These are phyloP conservation scores for Rhadina sibilatrix DNA, from an alignment of 2,113 vertebrate species.

Conservation along the genomic window DNA sequence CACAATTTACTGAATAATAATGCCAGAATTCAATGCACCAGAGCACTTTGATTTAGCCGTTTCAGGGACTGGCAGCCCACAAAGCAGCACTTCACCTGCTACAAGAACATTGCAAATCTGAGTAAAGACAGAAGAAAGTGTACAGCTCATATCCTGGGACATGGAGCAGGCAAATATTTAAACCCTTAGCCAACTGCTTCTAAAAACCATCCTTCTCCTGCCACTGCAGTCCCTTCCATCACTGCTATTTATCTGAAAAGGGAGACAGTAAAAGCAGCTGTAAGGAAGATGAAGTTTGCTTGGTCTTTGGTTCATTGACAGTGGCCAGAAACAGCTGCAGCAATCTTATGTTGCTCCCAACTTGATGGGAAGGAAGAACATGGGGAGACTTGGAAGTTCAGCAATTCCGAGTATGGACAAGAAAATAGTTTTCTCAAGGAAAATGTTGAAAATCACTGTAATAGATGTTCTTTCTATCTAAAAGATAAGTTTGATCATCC, in stretches of 20 bases:
- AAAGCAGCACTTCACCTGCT: constrained; percentile 38
- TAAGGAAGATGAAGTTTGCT: neutral
- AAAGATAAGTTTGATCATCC: neutral
- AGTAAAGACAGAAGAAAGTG: neutral
- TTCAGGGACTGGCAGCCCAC: constrained; percentile 9
- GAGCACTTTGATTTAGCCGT: constrained; percentile 43
- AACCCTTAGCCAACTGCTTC: neutral
- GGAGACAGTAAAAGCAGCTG: neutral
- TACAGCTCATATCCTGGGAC: neutral
- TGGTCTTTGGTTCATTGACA: neutral
- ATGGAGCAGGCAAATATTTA: neutral
- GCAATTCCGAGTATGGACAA: neutral
- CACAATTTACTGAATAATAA: constrained; percentile 22
- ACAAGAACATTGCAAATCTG: constrained; percentile 6
- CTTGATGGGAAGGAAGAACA: neutral
- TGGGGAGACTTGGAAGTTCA: neutral
- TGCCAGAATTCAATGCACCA: constrained; percentile 6
- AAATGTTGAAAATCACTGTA: neutral
- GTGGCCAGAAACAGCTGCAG: neutral
- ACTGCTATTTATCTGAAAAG: neutral
- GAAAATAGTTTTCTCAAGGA: neutral
- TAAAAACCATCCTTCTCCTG: neutral
- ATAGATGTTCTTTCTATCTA: neutral
- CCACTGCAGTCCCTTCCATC: neutral
- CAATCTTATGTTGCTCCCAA: neutral